Evolutionary conservation across 2,888 invertebrate genomes (phyloP).

Genomic region (Scaptodrosophila latifasciaeformis): DNA sequence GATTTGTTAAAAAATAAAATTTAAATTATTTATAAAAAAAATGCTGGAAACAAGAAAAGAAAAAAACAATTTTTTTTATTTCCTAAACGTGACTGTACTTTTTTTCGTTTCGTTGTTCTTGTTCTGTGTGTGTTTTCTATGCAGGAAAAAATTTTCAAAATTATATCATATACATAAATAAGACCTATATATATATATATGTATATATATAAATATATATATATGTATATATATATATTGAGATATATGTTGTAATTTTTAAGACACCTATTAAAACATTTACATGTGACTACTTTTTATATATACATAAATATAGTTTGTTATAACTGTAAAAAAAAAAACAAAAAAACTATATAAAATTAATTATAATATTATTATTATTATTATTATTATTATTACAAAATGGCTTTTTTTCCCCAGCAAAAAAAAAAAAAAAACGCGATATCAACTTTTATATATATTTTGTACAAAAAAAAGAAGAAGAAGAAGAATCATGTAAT

Average conservation of each 20-base stretch:
- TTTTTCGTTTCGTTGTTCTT: not conserved
- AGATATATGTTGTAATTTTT: conserved; percentile 19
- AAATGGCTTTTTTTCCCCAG: not conserved
- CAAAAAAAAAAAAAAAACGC: conserved; percentile 6
- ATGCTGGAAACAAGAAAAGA: conserved; percentile 9
- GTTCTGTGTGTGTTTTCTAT: not conserved
- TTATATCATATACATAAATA: not conserved
- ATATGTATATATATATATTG: conserved; percentile 18
- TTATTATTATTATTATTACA: conserved; percentile 6
- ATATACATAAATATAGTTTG: conserved; percentile 35
- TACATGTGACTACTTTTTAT: conserved; percentile 22
- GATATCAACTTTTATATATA: conserved; percentile 21
- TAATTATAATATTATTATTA: conserved; percentile 14
- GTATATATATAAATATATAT: conserved; percentile 21
- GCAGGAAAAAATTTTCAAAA: not conserved
- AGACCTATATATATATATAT: conserved; percentile 11
- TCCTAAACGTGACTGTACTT: conserved; percentile 13
- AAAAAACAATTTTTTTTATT: conserved; percentile 20
- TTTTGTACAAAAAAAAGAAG: conserved; percentile 29
- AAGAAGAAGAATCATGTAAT: conserved; percentile 14
- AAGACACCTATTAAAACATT: conserved; percentile 23
- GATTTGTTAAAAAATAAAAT: not conserved
- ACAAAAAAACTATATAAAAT: conserved; percentile 16
- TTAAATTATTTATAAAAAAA: conserved; percentile 2
- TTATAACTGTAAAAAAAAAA: conserved; percentile 26